Percentiles rank a stretch among this genome's conserved stretches.
phyloP scores from a whole-genome alignment of 2,888 invertebrate species.

The Panopea generosa region DNA sequence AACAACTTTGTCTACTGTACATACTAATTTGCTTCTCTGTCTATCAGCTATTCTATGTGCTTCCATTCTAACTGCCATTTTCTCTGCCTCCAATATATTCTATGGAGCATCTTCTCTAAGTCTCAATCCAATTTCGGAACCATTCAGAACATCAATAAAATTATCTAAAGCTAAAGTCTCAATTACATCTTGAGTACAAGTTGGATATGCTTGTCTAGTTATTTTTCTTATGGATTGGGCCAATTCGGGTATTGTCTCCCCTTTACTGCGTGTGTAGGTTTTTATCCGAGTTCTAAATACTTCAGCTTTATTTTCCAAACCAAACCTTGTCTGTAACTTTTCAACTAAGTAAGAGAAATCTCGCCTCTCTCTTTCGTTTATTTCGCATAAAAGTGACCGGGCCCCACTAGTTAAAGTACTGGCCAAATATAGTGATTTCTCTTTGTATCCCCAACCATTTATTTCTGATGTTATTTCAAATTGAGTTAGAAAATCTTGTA shows the following conservation, averaged over 20 bases:
- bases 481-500: slow-evolving; percentile 56
- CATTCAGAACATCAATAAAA: too few relatives aligned
- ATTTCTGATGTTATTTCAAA: slow-evolving; percentile 57
- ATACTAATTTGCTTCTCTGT: slow-evolving; percentile 10
- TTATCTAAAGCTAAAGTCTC: too few relatives aligned
- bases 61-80: slow-evolving; percentile 38
- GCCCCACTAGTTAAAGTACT: slow-evolving; percentile 43
- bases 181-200: too few relatives aligned
- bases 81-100: slow-evolving; percentile 40
- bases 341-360: slow-evolving; percentile 37
- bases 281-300: slow-evolving; percentile 46
- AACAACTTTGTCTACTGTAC: background rate
- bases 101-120: slow-evolving; percentile 21
- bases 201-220: slow-evolving; percentile 39
- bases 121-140: too few relatives aligned
- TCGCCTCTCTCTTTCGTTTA: slow-evolving; percentile 18
- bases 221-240: slow-evolving; percentile 50
- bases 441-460: slow-evolving; percentile 85
- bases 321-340: slow-evolving; percentile 46
- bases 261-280: slow-evolving; percentile 16
- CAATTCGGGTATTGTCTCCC: slow-evolving; percentile 51
- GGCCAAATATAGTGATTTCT: slow-evolving; percentile 52
- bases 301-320: slow-evolving; percentile 39
- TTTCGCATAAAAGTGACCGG: slow-evolving; percentile 40
- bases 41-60: slow-evolving; percentile 40